Evolutionary conservation across 2,888 invertebrate species (phyloP), one percentile per base, ranked within the genome.

Genomic region (Sussaba pulchella): DNA sequence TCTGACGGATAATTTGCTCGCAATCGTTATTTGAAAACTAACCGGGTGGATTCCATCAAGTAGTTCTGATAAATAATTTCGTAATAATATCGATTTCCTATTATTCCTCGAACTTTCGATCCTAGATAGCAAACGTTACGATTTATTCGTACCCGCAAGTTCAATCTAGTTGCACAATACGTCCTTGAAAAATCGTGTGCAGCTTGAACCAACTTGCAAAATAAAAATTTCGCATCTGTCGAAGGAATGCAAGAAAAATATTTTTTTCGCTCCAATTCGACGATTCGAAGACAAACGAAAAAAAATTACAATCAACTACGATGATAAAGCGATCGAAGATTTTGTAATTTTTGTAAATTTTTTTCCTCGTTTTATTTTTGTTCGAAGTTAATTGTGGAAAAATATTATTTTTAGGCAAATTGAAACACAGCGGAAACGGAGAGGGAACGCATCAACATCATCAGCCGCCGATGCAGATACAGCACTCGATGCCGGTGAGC

Each of bases 341-440:
- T 66, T 72, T 47, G 45, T 36, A 1, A 1, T 41, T 1, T 9
- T 66, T 19, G 50, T 24, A 31, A 50, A 3, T 19, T 47, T 14
- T 21, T 21, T 52, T 41, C n/a, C 0, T 47, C 12, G 9, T 9
- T 43, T 43, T 43, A 43, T 57, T 31, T 31, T 31, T 6, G 31
- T 31, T 31, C 31, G 31, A 31, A 5, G 2, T 31, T 31, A 31
- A 31, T 31, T 31, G 31, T 31, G 31, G 6, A 31, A 6, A 31
- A 31, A 5, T 6, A 6, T 31, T 5, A 5, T 31, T 31, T 31
- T 31, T 31, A 91, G 91, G 91, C 24, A 91, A 90, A 87, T 77
- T 91, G 66, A 91, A 90, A 80, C 90, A 89, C 88, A 85, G 78
- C 85, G 84, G 69, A 73, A 83, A 74, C 21, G 78, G 77, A 64